Base-by-base conservation (phyloP, 2,797 vertebrate genomes). In the Clarias pachynema region DNA sequence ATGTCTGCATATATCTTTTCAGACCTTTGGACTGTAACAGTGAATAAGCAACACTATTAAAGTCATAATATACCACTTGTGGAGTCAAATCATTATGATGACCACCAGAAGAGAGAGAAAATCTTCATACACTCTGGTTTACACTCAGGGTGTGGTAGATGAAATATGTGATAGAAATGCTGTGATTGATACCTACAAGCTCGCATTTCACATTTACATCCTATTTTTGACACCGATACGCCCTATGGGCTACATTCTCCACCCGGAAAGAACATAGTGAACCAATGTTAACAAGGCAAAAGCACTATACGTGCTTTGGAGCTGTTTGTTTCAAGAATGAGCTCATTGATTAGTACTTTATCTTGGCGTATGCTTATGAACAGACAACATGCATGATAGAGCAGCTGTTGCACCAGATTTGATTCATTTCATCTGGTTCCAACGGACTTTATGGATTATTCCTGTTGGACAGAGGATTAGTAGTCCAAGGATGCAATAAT, bases 401-500 rank as follows among this genome's bases (percentile, higher is more conserved):
- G 40, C n/a, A 80, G 62, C 4, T 80, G 78, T 79, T 65, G 37
- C 34, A 65, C 60, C n/a, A 49, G 24, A n/a, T 79, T 79, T n/a
- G 60, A 26, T 29, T n/a, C 4, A 49, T 79, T 79, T 65, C 59
- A 37, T 63, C 77, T 79, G 24, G 60, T 65, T 81, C 26, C 53
- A 81, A 66, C 22, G 40, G 40, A 81, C 53, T 81, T 53, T 56
- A 66, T 26, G 37, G 60, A 80, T 80, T 80, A 80, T 80, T 80
- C 79, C 49, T 62, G 9, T 15, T 73, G 72, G 59, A 65, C 31
- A 62, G 18, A 84, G 26, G 59, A 84, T 63, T 18, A 65, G 37
- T 84, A 63, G 53, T 83, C 34, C 72, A 79, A 87, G 60, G 37
- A 62, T 79, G 57, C 57, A 79, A 22, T 79, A 62, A 79, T 66